Evolutionary conservation across 2,888 invertebrate genomes (phyloP), one percentile per base, ranked within the genome.

Genomic region (Tetragonisca angustula): DNA sequence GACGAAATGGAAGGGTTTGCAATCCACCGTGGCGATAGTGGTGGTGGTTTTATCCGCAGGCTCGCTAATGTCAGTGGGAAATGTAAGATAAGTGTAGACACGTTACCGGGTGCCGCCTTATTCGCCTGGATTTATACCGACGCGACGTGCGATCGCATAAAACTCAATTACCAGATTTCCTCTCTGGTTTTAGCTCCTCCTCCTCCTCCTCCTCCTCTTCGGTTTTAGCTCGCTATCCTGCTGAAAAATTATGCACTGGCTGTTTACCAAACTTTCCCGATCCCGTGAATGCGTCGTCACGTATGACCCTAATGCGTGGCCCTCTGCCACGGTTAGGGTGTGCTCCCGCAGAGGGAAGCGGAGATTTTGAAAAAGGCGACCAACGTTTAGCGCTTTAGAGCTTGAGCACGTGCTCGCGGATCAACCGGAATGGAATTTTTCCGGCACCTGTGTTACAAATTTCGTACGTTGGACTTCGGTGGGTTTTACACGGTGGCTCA

Each of bases 131-230:
- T 92, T 92, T 92, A 91, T 87, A 89, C 84, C 88, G 87, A 91
- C 92, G 92, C 88, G 87, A 91, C 92, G 92, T 92, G 92, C 91
- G 91, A 92, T 91, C 90, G 92, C 92, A 92, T 92, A 92, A 92
- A 92, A 90, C 91, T 92, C 92, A 92, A 92, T 92, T 92, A 92
- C 91, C 91, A 90, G 91, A 91, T 90, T 90, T 81, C 78, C 43
- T 68, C 72, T 72, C 49, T 64, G 54, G 59, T 79, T n/a, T n/a
- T n/a, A n/a, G n/a, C n/a, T 64, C 80, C 75, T 69, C 71, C 77
- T 59, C 76, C 56, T 43, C 43, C n/a, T 64, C 80, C 75, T 69
- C 71, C 77, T 59, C 76, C 56, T 43, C 43, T 43, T 43, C 61
- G 56, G 56, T 56, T 56, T 56, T 56, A 56, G 56, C n/a, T n/a